A percentile compares a stretch with the other conserved stretches of the same genome.
phyloP scores from a whole-genome alignment of 1,140 invertebrate genomes.

The Lasaia peninsularis region DNA sequence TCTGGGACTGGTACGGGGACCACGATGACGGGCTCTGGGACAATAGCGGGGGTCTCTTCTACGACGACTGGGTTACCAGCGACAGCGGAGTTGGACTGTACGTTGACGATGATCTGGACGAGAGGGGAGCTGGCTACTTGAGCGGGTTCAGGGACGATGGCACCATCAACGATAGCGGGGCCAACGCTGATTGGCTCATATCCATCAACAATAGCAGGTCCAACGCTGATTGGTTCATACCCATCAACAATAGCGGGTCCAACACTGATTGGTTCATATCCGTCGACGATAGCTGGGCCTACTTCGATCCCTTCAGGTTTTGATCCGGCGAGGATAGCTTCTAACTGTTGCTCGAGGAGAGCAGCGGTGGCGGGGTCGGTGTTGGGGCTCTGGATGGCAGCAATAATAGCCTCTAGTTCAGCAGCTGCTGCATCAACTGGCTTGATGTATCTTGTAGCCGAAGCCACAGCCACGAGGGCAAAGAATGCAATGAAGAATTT shows the following conservation, averaged over 20 bases:
- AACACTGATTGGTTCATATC: conserved; percentile 20
- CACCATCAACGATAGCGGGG: conserved; percentile 22
- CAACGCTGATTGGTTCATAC: conserved; percentile 19
- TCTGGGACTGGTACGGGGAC: conserved; percentile 18
- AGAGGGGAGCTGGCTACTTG: conserved; percentile 32
- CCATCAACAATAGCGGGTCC: conserved; percentile 16
- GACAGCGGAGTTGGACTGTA: conserved; percentile 12
- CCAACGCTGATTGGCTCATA: conserved; percentile 21
- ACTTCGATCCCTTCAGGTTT: conserved; percentile 23
- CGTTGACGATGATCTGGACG: conserved; percentile 41
- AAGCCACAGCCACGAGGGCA: conserved; percentile 41
- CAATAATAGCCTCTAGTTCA: conserved; percentile 43
- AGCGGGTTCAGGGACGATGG: conserved; percentile 26
- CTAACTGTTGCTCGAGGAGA: conserved; percentile 36
- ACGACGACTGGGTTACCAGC: conserved; percentile 13
- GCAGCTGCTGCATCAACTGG: conserved; percentile 19
- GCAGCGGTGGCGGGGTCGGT: conserved; percentile 53
- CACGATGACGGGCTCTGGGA: conserved; percentile 15
- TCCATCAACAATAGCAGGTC: conserved; percentile 26
- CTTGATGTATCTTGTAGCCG: conserved; percentile 26
- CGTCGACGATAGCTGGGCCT: conserved; percentile 28
- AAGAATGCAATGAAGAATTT: conserved; percentile 49
- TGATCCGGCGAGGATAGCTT: conserved; percentile 22
- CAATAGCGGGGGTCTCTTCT: not conserved
- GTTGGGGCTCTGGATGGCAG: conserved; percentile 50